Conservation (phyloP, 2,797 vertebrate species). For the Schizopygopsis pylzovi region DNA sequence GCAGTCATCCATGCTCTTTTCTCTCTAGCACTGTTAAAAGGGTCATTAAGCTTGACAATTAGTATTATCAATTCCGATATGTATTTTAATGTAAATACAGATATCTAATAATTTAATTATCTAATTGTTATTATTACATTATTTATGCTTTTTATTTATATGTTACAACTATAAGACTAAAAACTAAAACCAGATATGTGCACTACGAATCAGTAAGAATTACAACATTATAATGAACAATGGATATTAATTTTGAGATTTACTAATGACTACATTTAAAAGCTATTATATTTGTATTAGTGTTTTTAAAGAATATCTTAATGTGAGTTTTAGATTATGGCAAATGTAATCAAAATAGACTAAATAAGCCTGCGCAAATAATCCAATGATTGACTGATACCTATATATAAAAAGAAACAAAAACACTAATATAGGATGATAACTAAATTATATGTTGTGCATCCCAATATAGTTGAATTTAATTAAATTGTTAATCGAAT, state of each 20-base stretch:
- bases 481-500: too few relatives aligned
- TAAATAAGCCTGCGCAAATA: background rate
- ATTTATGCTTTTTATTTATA: background rate
- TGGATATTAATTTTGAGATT: background rate
- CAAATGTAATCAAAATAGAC: background rate
- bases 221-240: background rate
- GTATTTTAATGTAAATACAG: background rate
- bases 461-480: background rate
- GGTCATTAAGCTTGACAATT: background rate
- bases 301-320: background rate
- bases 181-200: background rate
- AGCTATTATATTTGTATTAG: background rate
- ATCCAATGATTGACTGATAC: background rate
- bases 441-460: background rate
- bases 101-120: too few relatives aligned
- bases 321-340: background rate
- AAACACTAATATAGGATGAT: background rate
- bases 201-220: background rate
- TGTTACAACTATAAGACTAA: background rate
- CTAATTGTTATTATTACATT: background rate
- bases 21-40: background rate
- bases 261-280: background rate
- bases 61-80: background rate
- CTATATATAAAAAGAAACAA: background rate
- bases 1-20: slow-evolving; percentile 9